Conservation (phyloP, 2,888 invertebrate genomes). For the Pseudeuparius sepicola region DNA sequence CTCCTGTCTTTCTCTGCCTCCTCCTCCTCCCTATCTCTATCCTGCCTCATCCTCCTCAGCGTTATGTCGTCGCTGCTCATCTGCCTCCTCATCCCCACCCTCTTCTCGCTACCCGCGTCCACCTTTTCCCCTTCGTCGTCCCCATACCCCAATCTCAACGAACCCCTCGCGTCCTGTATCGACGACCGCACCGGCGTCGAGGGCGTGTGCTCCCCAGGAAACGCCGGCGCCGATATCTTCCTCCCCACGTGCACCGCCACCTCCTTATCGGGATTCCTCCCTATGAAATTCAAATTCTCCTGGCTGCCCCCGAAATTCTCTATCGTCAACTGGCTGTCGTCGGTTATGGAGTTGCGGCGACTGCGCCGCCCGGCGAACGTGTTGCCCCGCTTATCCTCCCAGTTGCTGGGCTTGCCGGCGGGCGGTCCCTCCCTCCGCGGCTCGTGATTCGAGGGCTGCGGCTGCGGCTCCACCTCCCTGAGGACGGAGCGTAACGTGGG, state of each 20-base stretch:
- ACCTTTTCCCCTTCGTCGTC: conserved; percentile 53
- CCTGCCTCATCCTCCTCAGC: conserved; percentile 35
- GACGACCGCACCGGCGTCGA: conserved; percentile 61
- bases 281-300: conserved; percentile 78
- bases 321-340: conserved; percentile 82
- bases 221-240: conserved; percentile 46
- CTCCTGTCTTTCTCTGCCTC: conserved; percentile 51
- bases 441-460: too few relatives aligned
- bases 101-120: conserved; percentile 49
- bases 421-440: too few relatives aligned
- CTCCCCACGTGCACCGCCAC: conserved; percentile 41
- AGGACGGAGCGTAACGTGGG: conserved; percentile 70
- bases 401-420: conserved; percentile 79
- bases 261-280: conserved; percentile 74
- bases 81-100: conserved; percentile 42
- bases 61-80: conserved; percentile 50
- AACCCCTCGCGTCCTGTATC: conserved; percentile 64
- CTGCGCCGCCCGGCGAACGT: conserved; percentile 77
- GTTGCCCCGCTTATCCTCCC: conserved; percentile 62
- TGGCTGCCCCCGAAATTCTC: conserved; percentile 91
- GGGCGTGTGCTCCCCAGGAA: conserved; percentile 41
- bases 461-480: too few relatives aligned
- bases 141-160: conserved; percentile 57
- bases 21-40: conserved; percentile 42
- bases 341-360: conserved; percentile 71